Percentiles rank a stretch among this genome's conserved stretches.
These are phyloP conservation scores for Ganaspis sp. DNA, from an alignment of 1,140 invertebrate species.

Conservation along the genomic window DNA sequence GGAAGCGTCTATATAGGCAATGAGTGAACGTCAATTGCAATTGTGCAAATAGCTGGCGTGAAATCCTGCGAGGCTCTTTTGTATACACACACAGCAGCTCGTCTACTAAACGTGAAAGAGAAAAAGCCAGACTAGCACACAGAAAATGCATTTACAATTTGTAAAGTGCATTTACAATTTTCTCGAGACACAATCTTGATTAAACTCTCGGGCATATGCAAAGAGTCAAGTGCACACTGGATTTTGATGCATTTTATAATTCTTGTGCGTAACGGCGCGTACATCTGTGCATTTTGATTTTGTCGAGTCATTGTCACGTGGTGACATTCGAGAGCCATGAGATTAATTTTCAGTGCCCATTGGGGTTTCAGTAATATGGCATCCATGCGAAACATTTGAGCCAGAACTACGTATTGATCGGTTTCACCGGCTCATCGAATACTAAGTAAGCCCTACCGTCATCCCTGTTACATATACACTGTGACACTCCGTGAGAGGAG, in stretches of 20 bases:
- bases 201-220: too few species aligned
- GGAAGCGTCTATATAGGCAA: neutral
- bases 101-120: neutral
- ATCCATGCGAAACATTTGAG: slow-evolving; percentile 67
- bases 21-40: neutral
- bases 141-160: neutral
- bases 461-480: slow-evolving; percentile 62
- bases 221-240: neutral
- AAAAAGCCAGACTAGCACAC: neutral
- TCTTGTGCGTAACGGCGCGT: neutral
- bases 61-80: neutral
- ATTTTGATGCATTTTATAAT: neutral
- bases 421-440: slow-evolving; percentile 68
- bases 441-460: slow-evolving; percentile 68
- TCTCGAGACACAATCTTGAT: too few species aligned
- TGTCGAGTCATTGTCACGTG: slow-evolving; percentile 43
- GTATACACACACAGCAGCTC: too few species aligned
- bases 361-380: slow-evolving; percentile 62
- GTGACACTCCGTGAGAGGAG: slow-evolving; percentile 62
- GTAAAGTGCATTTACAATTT: neutral
- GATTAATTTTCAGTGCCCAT: slow-evolving; percentile 64
- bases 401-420: slow-evolving; percentile 69
- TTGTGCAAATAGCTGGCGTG: neutral
- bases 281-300: neutral
- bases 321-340: slow-evolving; percentile 51